A percentile compares a stretch with the other conserved stretches of the same genome.
Evolutionary conservation across 1,140 invertebrate species (phyloP).

Genomic region (Aplysia californica): DNA sequence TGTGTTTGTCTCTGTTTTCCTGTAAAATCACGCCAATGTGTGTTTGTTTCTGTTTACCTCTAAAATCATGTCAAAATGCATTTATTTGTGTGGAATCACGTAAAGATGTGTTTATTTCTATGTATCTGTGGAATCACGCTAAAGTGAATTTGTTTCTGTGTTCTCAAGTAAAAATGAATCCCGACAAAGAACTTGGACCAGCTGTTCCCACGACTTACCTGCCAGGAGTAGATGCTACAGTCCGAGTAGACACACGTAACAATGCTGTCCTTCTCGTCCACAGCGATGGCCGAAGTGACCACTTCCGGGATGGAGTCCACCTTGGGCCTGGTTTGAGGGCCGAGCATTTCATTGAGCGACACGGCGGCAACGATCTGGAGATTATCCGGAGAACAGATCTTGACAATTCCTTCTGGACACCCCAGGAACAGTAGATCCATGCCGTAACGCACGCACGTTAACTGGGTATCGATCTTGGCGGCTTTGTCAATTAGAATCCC

Average conservation of each 20-base stretch:
- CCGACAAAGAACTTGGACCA: too few relatives aligned
- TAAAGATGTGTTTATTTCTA: too few relatives aligned
- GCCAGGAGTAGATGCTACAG: conserved; percentile 22
- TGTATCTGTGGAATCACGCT: too few relatives aligned
- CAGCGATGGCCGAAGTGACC: not conserved
- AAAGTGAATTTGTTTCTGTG: too few relatives aligned
- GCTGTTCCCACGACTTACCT: too few relatives aligned
- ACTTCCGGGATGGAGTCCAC: not conserved
- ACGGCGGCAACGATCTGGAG: not conserved
- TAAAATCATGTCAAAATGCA: too few relatives aligned
- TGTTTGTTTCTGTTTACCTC: too few relatives aligned
- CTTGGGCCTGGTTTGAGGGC: not conserved
- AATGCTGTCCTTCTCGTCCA: conserved; percentile 16
- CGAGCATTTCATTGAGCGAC: not conserved
- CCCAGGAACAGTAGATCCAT: conserved; percentile 10
- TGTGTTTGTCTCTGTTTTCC: too few relatives aligned
- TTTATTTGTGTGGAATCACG: too few relatives aligned
- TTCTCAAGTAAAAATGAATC: too few relatives aligned
- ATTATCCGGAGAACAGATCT: conserved; percentile 21
- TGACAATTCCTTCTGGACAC: conserved; percentile 14
- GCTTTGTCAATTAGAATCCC: conserved; percentile 23
- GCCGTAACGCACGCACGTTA: conserved; percentile 6
- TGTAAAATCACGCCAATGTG: too few relatives aligned
- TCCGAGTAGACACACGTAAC: conserved; percentile 15
- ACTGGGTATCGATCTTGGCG: conserved; percentile 2